phyloP scores from a whole-genome alignment of 2,113 vertebrate genomes.

The Condylura cristata region DNA sequence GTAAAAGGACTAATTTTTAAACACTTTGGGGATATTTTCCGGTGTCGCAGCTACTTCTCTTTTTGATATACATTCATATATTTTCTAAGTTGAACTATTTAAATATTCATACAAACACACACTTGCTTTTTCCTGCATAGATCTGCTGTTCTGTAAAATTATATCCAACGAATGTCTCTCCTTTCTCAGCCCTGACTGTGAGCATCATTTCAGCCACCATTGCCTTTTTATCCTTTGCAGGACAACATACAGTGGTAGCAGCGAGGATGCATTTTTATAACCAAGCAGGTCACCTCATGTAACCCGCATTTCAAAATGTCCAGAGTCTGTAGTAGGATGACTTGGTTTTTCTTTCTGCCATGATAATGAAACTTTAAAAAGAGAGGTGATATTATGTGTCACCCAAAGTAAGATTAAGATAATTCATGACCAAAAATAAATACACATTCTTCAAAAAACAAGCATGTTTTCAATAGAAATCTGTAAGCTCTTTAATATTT shows the following conservation, averaged over 20 bases:
- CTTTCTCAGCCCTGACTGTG: not conserved
- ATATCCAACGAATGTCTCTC: not conserved
- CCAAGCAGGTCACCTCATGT: not conserved
- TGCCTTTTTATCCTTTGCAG: not conserved
- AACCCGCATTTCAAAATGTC: not conserved
- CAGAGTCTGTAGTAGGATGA: not conserved
- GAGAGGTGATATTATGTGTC: not conserved
- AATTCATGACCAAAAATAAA: not conserved
- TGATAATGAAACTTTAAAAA: not conserved
- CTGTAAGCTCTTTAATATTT: not conserved
- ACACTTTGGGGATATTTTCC: not conserved
- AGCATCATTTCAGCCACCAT: not conserved
- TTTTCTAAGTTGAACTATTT: not conserved
- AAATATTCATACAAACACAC: not conserved
- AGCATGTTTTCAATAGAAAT: not conserved
- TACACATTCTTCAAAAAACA: conserved; percentile 2
- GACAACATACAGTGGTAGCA: not conserved
- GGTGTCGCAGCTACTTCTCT: not conserved
- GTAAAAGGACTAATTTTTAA: not conserved
- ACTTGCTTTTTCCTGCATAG: not conserved
- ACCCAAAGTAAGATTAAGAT: not conserved
- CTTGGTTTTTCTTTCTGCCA: not conserved
- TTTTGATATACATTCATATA: not conserved
- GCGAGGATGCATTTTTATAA: not conserved
- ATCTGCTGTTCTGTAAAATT: not conserved